Base-by-base conservation (phyloP, 2,797 vertebrate species). In the Chaunax sp. region DNA sequence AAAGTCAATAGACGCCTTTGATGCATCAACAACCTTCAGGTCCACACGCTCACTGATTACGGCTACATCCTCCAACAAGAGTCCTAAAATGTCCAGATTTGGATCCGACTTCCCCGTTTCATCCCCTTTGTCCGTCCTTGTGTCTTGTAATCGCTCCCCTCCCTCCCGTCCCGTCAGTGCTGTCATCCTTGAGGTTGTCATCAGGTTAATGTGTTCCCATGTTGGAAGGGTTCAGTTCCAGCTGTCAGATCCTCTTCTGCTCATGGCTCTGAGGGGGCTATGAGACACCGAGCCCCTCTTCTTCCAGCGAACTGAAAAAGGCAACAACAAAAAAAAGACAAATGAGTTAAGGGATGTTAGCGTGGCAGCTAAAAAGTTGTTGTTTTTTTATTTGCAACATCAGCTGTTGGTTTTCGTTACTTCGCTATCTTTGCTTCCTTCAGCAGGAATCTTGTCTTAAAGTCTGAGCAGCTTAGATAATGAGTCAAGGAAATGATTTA, bases 281-380 rank as follows among this genome's bases (percentile, higher is more conserved):
- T 81, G 92, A 2, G 94, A 94, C 47, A 92, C 64, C 0, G 93
- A 94, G 67, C 85, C 87, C 60, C 92, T 91, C 83, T 92, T 94
- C 84, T 88, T 94, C 94, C 94, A 95, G 58, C 83, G 93, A 20
- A 91, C 94, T 95, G 85, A 51, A 72, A 59, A 71, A 6, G 22
- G 41, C 15, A 47, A 26, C 26, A 40, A 61, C 11, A 14, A 8
- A 12, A n/a, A n/a, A n/a, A n/a, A n/a, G n/a, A n/a, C n/a, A n/a
- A n/a, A n/a, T n/a, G 11, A 60, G 10, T 40, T 0, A 14, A 68
- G 55, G 10, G 15, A 53, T 41, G 52, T 28, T 9, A 25, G 53
- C 20, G 9, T 7, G 9, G 61, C 10, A 43, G 23, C 54, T 16
- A 8, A 67, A 76, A 23, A 30, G n/a, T n/a, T n/a, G n/a, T n/a